Conservation (phyloP, 2,797 vertebrate genomes). For the Rhinoraja longicauda region DNA sequence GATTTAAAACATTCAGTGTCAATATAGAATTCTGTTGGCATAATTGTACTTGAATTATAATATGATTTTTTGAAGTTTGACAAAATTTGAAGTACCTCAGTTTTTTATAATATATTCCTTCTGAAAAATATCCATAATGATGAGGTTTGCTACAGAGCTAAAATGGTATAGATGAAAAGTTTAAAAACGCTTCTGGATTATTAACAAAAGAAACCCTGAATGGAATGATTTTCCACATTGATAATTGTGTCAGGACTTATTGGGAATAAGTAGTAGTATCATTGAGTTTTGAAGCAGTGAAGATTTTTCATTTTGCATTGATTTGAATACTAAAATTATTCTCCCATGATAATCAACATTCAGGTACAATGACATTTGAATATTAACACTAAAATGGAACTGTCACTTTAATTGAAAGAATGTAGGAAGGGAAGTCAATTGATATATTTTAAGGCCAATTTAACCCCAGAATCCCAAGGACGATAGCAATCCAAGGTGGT, state of each 20-base stretch:
- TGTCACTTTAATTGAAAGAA: background rate
- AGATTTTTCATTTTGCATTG: conserved; percentile 26
- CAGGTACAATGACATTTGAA: background rate
- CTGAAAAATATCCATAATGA: conserved; percentile 7
- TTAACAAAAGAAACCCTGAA: conserved; percentile 6
- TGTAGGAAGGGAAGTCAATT: background rate
- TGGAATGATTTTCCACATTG: conserved; percentile 11
- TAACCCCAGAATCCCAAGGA: too few relatives aligned
- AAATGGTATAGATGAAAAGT: conserved; percentile 10
- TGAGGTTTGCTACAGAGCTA: background rate
- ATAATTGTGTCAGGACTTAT: background rate
- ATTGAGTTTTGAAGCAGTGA: background rate
- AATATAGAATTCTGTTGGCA: background rate
- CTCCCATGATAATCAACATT: background rate
- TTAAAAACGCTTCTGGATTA: conserved; percentile 12
- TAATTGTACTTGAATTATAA: background rate
- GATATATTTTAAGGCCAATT: background rate
- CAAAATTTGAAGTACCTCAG: background rate
- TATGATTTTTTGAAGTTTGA: background rate
- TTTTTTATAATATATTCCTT: conserved; percentile 7
- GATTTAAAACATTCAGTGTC: background rate
- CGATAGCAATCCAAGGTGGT: too few relatives aligned
- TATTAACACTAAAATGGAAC: background rate
- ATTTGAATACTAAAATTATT: background rate
- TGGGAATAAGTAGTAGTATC: background rate